Percentiles rank a stretch among this genome's conserved stretches.
These are phyloP conservation scores for Tetraodon nigroviridis DNA, from an alignment of 2,113 vertebrate genomes.

Conservation along the genomic window DNA sequence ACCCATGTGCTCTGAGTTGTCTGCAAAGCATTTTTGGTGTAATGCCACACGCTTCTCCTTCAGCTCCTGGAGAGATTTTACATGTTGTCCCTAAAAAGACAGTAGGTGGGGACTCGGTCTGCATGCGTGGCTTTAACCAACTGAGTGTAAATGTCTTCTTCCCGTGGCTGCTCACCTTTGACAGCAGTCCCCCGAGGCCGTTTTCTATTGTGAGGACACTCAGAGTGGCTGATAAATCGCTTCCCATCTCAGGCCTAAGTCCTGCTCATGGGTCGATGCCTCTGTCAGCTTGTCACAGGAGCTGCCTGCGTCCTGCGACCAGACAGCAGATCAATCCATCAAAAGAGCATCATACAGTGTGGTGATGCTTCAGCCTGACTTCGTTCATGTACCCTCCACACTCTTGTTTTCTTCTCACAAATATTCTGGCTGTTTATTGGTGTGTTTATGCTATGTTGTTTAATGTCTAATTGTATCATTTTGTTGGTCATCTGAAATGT, in stretches of 20 bases:
- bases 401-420: neutral
- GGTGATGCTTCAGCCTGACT: conserved; percentile 18
- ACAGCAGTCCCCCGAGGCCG: conserved; percentile 16
- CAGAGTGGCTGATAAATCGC: conserved; percentile 41
- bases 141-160: neutral
- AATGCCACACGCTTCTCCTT: conserved; percentile 1
- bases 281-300: conserved; percentile 32
- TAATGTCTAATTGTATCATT: too few species aligned
- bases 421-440: too few species aligned
- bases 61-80: neutral
- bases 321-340: conserved; percentile 38
- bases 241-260: conserved; percentile 45
- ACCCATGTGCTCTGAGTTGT: neutral
- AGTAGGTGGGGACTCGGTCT: too few species aligned
- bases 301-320: conserved; percentile 21
- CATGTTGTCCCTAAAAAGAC: too few species aligned
- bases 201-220: neutral
- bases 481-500: too few species aligned
- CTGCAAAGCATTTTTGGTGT: neutral
- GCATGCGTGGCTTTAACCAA: too few species aligned
- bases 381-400: neutral
- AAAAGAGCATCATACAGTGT: conserved; percentile 6
- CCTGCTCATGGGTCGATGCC: conserved; percentile 41
- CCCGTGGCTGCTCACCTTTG: neutral
- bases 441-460: too few species aligned